These are phyloP conservation scores for Heliconius aoede DNA, from an alignment of 2,888 invertebrate species.

Conservation along the genomic window DNA sequence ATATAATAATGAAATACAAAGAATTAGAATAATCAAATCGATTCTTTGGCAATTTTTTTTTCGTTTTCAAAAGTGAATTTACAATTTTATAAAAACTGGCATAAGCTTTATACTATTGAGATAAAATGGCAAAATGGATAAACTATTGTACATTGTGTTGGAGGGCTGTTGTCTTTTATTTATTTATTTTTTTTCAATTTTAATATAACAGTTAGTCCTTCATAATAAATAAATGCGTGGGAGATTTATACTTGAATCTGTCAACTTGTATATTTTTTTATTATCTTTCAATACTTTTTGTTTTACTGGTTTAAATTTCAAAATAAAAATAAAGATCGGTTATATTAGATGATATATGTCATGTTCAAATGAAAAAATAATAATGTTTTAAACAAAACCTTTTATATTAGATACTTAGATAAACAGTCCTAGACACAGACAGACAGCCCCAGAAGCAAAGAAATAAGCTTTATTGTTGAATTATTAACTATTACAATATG, in stretches of 20 bases:
- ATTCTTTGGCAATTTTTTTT: slow-evolving; percentile 80
- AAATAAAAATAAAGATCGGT: no score
- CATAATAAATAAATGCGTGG: background rate
- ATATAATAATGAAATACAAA: slow-evolving; percentile 46
- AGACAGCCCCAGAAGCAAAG: slow-evolving; percentile 63
- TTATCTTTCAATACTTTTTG: background rate
- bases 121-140: slow-evolving; percentile 72
- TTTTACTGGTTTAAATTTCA: background rate
- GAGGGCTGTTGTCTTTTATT: slow-evolving; percentile 54
- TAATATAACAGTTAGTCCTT: slow-evolving; percentile 47
- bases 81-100: slow-evolving; percentile 77
- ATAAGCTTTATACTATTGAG: slow-evolving; percentile 76
- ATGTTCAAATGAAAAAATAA: background rate
- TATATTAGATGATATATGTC: no score
- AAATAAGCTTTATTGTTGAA: slow-evolving; percentile 72
- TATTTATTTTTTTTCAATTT: slow-evolving; percentile 5
- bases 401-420: no score
- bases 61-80: slow-evolving; percentile 81
- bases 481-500: slow-evolving; percentile 73
- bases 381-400: background rate
- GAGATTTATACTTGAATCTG: background rate
- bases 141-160: slow-evolving; percentile 67
- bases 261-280: background rate
- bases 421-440: background rate
- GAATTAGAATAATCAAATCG: slow-evolving; percentile 70